Evolutionary conservation across 2,797 vertebrate genomes (phyloP), one percentile per base, ranked within the genome.

Genomic region (Sebastes taczanowskii): DNA sequence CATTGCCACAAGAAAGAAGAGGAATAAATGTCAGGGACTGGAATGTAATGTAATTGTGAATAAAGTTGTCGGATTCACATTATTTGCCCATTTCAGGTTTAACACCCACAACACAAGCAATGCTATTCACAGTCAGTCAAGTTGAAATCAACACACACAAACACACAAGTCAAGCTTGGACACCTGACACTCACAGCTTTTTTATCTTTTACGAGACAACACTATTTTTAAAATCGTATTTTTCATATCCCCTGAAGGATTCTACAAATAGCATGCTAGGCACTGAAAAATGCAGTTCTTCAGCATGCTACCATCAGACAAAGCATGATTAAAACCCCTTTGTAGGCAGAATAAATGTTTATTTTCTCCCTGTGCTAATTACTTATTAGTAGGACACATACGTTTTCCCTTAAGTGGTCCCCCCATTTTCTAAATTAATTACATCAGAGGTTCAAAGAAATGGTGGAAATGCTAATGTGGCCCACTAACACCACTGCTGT

Each of bases 381-480:
- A 90, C 74, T 87, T 93, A 89, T 90, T 94, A 84, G 85, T 86
- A 69, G 87, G 89, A 88, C 87, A 92, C 83, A 91, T 88, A 78
- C 58, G 69, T 85, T 89, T 90, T 77, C 86, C 85, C 83, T 86
- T 88, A 90, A 92, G 88, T 90, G 77, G 78, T 94, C 52, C 32
- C 76, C 82, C 66, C 27, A 74, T 90, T 90, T 90, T 91, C 84
- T 83, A 92, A 93, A 93, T 93, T 85, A 93, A 93, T 94, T 93
- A 91, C 85, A 94, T 86, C 81, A 86, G 80, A 80, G 73, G 79
- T 87, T 89, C 71, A 91, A 91, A 88, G 87, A 85, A 88, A 87
- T 65, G 63, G 71, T 89, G 66, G 64, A 88, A 89, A 92, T 92
- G 91, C 87, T 89, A 90, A 93, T 93, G 87, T 89, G 87, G 74